Percentiles rank a stretch among this genome's conserved stretches.
Evolutionary conservation across 2,797 vertebrate species (phyloP).

Genomic region (Pangasius mekongensis): DNA sequence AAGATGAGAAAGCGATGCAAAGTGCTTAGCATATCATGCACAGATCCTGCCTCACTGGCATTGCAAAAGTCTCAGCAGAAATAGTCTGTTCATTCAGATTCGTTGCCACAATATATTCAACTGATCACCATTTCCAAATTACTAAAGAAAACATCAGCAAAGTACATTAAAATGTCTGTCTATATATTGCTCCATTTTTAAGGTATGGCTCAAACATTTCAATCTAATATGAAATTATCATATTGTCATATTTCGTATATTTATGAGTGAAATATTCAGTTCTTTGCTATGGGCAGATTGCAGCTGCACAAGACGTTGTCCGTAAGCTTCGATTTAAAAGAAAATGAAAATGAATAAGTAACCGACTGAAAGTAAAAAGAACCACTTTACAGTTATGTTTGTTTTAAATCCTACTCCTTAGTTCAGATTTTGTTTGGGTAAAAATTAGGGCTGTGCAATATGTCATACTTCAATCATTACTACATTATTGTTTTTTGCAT

Average conservation of each 20-base stretch:
- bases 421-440: neutral
- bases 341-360: neutral
- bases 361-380: neutral
- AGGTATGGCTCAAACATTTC: neutral
- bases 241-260: neutral
- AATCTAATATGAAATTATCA: neutral
- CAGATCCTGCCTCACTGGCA: neutral
- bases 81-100: conserved; percentile 12
- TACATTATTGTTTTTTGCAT: neutral
- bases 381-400: neutral
- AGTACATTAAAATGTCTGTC: neutral
- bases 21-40: conserved; percentile 23
- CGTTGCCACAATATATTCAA: neutral
- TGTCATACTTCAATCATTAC: neutral
- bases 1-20: conserved; percentile 32
- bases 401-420: neutral
- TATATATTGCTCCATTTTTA: neutral
- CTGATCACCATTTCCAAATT: conserved; percentile 2
- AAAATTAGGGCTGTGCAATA: neutral
- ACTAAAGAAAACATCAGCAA: neutral
- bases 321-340: neutral
- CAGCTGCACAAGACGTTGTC: neutral
- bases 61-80: conserved; percentile 19
- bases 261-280: neutral
- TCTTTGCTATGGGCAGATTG: neutral